Percentiles rank a stretch among this genome's conserved stretches.
Evolutionary conservation across 2,888 invertebrate species (phyloP).

Genomic region (Branchellion lobata): DNA sequence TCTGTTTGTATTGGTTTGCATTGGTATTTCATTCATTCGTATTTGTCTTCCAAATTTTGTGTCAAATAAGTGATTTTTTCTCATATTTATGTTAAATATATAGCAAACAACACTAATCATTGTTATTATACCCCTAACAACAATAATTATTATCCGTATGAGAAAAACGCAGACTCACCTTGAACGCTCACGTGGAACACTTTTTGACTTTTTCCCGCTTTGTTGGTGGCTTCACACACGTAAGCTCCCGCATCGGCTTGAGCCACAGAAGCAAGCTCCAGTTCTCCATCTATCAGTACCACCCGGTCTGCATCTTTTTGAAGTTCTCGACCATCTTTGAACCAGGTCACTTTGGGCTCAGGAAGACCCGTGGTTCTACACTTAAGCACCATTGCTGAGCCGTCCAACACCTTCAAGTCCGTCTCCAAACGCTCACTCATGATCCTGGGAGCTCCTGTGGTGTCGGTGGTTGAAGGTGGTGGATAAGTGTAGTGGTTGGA

Average conservation of each 20-base stretch:
- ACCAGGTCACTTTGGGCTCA: conserved; percentile 62
- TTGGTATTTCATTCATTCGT: too few species aligned
- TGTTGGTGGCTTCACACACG: conserved; percentile 63
- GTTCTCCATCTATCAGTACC: conserved; percentile 41
- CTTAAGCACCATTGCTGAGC: conserved; percentile 55
- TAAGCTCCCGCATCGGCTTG: conserved; percentile 62
- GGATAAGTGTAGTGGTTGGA: too few species aligned
- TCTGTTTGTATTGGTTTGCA: too few species aligned
- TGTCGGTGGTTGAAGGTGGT: background rate
- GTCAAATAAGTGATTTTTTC: too few species aligned
- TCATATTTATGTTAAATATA: too few species aligned
- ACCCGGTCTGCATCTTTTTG: conserved; percentile 30
- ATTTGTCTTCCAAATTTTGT: too few species aligned
- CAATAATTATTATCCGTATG: too few species aligned
- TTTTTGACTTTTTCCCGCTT: conserved; percentile 61
- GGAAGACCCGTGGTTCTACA: conserved; percentile 62
- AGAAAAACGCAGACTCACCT: conserved; percentile 55
- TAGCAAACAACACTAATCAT: too few species aligned
- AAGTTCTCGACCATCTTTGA: conserved; percentile 57
- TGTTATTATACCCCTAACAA: too few species aligned
- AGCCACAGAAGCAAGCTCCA: conserved; percentile 54
- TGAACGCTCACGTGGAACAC: conserved; percentile 55
- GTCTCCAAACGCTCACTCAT: conserved; percentile 52
- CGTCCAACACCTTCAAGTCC: conserved; percentile 47
- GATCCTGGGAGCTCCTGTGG: conserved; percentile 59